A percentile compares a stretch with the other conserved stretches of the same genome.
Evolutionary conservation across 2,888 invertebrate species (phyloP).

Genomic region (Pristionchus fissidentatus): DNA sequence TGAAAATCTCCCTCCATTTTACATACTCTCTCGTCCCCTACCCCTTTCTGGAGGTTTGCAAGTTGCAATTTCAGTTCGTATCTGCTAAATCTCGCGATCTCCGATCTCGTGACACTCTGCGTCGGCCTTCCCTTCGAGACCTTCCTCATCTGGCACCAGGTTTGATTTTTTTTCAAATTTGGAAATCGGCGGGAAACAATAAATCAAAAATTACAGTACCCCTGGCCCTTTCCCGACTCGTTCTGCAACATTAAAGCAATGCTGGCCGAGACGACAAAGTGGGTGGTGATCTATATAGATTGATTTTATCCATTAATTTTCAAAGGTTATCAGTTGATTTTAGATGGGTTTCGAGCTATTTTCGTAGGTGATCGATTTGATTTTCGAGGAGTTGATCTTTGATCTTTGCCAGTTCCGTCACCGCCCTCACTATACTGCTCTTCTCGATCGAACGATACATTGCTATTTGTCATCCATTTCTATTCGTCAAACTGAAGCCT

Average conservation of each 20-base stretch:
- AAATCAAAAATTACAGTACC: conserved; percentile 53
- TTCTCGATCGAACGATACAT: conserved; percentile 68
- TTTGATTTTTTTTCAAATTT: not conserved
- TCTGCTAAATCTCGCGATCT: conserved; percentile 62
- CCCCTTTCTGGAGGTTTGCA: not conserved
- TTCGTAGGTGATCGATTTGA: not conserved
- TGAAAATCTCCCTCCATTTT: not conserved
- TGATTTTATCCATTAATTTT: not conserved
- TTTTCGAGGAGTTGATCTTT: not conserved
- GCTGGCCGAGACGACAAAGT: conserved; percentile 65
- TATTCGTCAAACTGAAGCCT: conserved; percentile 56
- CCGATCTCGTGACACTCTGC: conserved; percentile 63
- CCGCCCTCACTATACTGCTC: conserved; percentile 63
- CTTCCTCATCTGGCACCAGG: conserved; percentile 63
- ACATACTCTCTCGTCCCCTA: not conserved
- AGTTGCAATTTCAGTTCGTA: conserved; percentile 55
- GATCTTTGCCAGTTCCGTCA: conserved; percentile 57
- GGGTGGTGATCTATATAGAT: not conserved
- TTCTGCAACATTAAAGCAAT: conserved; percentile 66
- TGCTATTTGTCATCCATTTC: conserved; percentile 65
- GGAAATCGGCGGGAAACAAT: not conserved
- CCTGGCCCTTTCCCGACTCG: conserved; percentile 67
- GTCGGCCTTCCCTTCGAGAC: conserved; percentile 67
- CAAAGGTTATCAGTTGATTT: not conserved
- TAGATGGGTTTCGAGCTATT: not conserved